Percentiles rank a stretch among this genome's conserved stretches.
Evolutionary conservation across 1,140 invertebrate species (phyloP).

Genomic region (Drosophila willistoni): DNA sequence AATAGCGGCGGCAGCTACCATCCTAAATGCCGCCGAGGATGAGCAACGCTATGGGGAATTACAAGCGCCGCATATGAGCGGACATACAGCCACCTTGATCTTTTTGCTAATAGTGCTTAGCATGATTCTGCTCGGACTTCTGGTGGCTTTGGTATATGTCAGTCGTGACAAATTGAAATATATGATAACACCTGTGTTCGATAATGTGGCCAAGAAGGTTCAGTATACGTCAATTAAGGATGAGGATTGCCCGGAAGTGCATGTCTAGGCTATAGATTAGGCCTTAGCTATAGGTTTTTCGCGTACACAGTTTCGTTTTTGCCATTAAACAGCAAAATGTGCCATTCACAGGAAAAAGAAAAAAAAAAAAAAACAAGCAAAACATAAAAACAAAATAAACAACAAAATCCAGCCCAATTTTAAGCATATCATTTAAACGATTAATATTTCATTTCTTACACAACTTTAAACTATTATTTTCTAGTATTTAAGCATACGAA

Average conservation of each 20-base stretch:
- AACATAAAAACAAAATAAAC: background rate
- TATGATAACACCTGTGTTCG: conserved; percentile 86
- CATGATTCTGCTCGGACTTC: conserved; percentile 84
- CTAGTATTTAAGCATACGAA: conserved; percentile 66
- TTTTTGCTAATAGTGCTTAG: conserved; percentile 85
- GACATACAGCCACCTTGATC: conserved; percentile 84
- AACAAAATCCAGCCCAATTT: conserved; percentile 5
- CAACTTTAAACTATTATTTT: conserved; percentile 60
- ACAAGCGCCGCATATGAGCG: conserved; percentile 64
- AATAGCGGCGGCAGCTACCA: conserved; percentile 70
- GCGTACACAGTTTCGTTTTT: conserved; percentile 43
- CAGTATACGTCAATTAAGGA: conserved; percentile 89
- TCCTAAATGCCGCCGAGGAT: conserved; percentile 62
- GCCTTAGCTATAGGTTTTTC: conserved; percentile 15
- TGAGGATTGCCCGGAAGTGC: conserved; percentile 83
- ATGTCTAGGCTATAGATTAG: conserved; percentile 63
- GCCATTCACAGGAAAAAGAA: conserved; percentile 64
- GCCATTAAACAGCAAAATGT: conserved; percentile 73
- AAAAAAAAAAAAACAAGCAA: conserved; percentile 25
- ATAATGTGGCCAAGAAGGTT: conserved; percentile 88
- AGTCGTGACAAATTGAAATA: conserved; percentile 85
- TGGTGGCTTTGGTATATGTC: conserved; percentile 86
- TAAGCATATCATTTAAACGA: conserved; percentile 42
- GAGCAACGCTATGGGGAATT: conserved; percentile 53
- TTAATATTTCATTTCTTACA: conserved; percentile 20